Base-by-base conservation (phyloP, 37 sponge, comb jelly and placozoan genomes). In the Cliona cf. orientalis region DNA sequence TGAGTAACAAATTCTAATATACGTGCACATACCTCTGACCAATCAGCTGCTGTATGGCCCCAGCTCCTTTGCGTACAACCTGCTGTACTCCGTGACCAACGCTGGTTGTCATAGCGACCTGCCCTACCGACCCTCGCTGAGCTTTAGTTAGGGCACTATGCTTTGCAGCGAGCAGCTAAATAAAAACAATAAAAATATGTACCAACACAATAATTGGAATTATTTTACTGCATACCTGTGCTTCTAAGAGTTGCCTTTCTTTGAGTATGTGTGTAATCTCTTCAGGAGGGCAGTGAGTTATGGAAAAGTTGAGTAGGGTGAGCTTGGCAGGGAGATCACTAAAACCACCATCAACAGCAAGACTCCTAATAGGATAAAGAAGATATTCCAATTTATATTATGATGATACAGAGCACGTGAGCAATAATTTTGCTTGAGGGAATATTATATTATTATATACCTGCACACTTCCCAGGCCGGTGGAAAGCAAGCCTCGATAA, bases 201-300 rank as follows among this genome's bases (percentile, higher is more conserved):
- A n/a, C n/a, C n/a, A n/a, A n/a, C n/a, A 49, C 55, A 49, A 49
- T 49, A 17, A 11, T 2, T 12, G 3, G 36, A 22, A 66, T 66
- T 3, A 26, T 22, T 66, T 28, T 33, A 28, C 35, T 17, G 58
- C 81, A 46, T 78, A 91, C 92, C 70, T 93, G 66, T 4, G 78
- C 64, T 49, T 89, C 81, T 26, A 93, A 25, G 3, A 46, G 5
- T 17, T 63, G 61, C 25, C 53, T 85, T 7, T 58, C 67, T 25
- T 72, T 39, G 5, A 93, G 71, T 21, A 86, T 28, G 11, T 43
- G 34, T 58, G 79, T 33, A n/a, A 93, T 71, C 34, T 73, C 90
- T 26, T 89, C 90, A 3, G 78, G 38, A 6, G 90, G 90, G 46
- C 94, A 93, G 55, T 89, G 87, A 28, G 86, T 68, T 34, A 89